Evolutionary conservation across 1,140 invertebrate species (phyloP).

Genomic region (Cydia strobilella): DNA sequence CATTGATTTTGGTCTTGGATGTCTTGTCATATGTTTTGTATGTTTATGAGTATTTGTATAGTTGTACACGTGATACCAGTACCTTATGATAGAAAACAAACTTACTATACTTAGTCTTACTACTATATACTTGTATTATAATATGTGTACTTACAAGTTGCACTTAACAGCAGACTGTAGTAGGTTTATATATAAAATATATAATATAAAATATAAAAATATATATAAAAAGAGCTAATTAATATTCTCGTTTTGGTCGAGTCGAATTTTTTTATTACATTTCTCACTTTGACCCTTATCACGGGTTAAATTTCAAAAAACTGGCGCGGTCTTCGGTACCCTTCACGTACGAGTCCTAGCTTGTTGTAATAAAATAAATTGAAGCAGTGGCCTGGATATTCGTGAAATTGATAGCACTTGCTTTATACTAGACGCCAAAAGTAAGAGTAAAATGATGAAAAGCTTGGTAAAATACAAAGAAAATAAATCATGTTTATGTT

Average conservation of each 20-base stretch:
- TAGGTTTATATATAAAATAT: too few relatives aligned
- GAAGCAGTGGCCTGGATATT: constrained; percentile 12
- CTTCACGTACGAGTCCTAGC: constrained; percentile 16
- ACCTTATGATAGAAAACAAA: too few relatives aligned
- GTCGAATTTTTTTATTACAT: constrained; percentile 19
- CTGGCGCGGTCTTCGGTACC: background rate
- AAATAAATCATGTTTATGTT: constrained; percentile 11
- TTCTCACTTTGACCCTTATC: constrained; percentile 26
- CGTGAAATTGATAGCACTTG: constrained; percentile 7
- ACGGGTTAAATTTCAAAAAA: constrained; percentile 27
- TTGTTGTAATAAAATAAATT: constrained; percentile 22
- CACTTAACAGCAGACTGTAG: background rate
- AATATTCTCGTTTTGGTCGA: background rate
- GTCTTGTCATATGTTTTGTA: too few relatives aligned
- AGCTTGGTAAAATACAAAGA: constrained; percentile 18
- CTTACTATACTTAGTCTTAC: too few relatives aligned
- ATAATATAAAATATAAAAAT: too few relatives aligned
- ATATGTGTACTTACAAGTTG: too few relatives aligned
- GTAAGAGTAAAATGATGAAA: background rate
- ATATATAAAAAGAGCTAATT: background rate
- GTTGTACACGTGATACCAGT: too few relatives aligned
- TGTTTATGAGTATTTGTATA: too few relatives aligned
- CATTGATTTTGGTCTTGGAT: background rate
- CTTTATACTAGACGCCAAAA: background rate
- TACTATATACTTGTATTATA: background rate